These are phyloP conservation scores for Patagioenas fasciata DNA, from an alignment of 2,113 vertebrate species.

Conservation along the genomic window DNA sequence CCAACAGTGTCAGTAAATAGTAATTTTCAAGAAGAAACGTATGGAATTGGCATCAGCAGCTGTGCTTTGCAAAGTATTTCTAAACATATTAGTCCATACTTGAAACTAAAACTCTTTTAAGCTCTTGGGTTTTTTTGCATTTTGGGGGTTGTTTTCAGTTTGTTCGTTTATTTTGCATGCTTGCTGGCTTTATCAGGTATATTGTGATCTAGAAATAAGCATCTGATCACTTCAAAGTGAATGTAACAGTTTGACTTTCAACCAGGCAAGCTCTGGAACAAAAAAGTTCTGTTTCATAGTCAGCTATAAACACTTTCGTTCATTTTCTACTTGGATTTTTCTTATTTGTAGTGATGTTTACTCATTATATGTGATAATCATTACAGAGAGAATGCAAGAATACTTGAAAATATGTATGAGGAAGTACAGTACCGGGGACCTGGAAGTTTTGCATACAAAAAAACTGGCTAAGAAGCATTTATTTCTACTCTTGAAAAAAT, in stretches of 20 bases:
- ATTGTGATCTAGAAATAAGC: neutral
- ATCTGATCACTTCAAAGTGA: neutral
- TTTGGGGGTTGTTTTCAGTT: neutral
- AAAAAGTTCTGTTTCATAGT: neutral
- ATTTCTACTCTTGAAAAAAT: neutral
- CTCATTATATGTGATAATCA: neutral
- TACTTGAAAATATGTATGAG: neutral
- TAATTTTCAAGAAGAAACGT: neutral
- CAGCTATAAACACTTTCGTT: neutral
- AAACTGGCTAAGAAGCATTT: neutral
- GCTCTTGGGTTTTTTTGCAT: neutral
- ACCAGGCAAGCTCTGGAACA: neutral
- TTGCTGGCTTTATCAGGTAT: neutral
- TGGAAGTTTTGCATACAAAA: neutral
- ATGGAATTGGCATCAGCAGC: neutral
- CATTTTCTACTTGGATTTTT: neutral
- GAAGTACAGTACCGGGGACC: neutral
- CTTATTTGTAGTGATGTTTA: neutral
- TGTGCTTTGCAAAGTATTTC: neutral
- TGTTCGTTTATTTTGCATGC: neutral
- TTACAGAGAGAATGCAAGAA: neutral
- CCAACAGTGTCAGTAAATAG: neutral
- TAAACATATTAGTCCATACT: neutral
- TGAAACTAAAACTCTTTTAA: neutral
- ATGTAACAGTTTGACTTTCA: neutral